Evolutionary conservation across 2,888 invertebrate genomes (phyloP), one percentile per base, ranked within the genome.

Genomic region (Euzetes globulus): DNA sequence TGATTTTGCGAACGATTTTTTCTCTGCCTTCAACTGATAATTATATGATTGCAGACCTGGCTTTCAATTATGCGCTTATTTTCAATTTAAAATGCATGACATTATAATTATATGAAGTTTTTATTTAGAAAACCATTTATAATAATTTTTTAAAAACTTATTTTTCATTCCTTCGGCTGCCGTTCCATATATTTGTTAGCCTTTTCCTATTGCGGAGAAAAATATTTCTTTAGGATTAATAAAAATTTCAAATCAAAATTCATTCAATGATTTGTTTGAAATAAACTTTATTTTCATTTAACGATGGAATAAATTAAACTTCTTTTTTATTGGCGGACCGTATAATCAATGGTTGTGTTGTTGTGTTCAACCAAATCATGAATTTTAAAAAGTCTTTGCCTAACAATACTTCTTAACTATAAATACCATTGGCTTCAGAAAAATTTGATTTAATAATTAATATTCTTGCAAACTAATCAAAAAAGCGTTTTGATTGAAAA

Each of bases 11-110:
- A 55, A 29, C 33, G n/a, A 63, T 33, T 63, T 63, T 27, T 60
- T 7, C 17, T 50, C 25, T 52, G 9, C 13, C 41, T 41, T 13
- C 41, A 41, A 17, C 29, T 63, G 63, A 63, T 63, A 63, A 63
- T 63, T 63, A 63, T 63, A 55, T 55, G 55, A 55, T 55, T 55
- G n/a, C 15, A 63, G 19, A 27, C 33, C 27, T 3, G n/a, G 37
- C 29, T 63, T 63, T 63, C 63, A 63, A 63, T 63, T 63, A 63
- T 63, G 37, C 63, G 63, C 63, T 63, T 37, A 63, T 63, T 63
- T 63, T 63, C 63, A 22, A 55, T 55, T 55, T 55, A 55, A 50
- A 55, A 55, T 25, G 25, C 55, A 55, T 55, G 19, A 55, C 55
- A 55, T 55, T 55, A 55, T 55, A 55, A 55, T 55, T 55, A 55